Percentiles rank a stretch among this genome's conserved stretches.
Conservation (phyloP, 2,113 vertebrate species). For the Barbus barbus region DNA sequence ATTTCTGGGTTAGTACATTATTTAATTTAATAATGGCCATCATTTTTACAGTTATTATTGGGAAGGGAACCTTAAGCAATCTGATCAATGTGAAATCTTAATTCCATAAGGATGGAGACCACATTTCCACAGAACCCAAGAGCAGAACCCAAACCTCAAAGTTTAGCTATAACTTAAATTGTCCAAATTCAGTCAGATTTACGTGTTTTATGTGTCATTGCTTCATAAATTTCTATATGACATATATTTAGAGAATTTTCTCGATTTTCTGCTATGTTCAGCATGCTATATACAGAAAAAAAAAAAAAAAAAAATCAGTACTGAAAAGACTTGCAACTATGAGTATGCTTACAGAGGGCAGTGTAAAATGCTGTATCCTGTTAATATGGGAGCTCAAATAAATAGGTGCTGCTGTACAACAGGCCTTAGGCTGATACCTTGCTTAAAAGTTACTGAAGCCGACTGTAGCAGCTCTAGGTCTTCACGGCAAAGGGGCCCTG, state of each 20-base stretch:
- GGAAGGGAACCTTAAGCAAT: not conserved
- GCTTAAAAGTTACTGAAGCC: not conserved
- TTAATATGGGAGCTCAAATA: not conserved
- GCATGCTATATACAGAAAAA: not conserved
- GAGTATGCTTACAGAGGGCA: not conserved
- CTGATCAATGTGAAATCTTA: not conserved
- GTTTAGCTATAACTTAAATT: not conserved
- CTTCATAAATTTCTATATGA: not conserved
- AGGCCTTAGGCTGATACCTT: slow-evolving; percentile 1
- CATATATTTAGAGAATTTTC: not conserved
- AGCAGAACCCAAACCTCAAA: too few species aligned
- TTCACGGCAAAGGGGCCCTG: slow-evolving; percentile 49
- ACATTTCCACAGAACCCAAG: not conserved
- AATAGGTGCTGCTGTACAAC: not conserved
- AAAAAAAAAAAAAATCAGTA: not conserved
- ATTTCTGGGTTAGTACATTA: not conserved
- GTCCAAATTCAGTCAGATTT: not conserved
- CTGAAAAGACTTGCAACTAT: not conserved
- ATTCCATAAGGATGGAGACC: not conserved
- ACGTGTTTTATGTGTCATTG: not conserved
- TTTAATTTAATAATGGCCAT: not conserved
- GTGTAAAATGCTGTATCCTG: not conserved
- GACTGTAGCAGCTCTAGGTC: slow-evolving; percentile 32
- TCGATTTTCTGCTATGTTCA: not conserved
- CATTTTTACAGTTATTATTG: not conserved